Base-by-base conservation (phyloP, 2,113 vertebrate species). In the Clinocottus analis region DNA sequence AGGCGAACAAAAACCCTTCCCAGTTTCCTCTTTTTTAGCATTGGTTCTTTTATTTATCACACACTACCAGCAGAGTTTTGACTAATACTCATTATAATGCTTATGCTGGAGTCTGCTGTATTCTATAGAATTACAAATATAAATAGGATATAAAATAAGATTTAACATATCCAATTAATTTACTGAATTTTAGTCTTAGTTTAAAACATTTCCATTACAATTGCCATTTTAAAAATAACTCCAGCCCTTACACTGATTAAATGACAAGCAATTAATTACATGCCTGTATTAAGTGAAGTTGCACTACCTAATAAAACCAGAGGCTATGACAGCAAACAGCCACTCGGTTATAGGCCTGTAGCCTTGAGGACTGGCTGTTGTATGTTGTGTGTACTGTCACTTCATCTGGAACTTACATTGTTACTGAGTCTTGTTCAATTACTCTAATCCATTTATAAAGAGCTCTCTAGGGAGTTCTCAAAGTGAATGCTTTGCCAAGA, bases 381-480 rank as follows among this genome's bases (percentile, higher is more conserved):
- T 85, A 87, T 85, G n/a, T 51, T 63, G 58, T 61, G 79, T 67
- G 53, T 68, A 39, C 72, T 80, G 74, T 81, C 73, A 74, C 29
- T 82, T n/a, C 9, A 73, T 77, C 62, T 84, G 68, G 87, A 75
- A 83, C 85, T 87, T 62, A 81, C 39, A 87, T 56, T 65, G 81
- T 80, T 67, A 70, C 77, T 73, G 75, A 85, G 60, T 68, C 77
- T 67, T 75, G 73, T 80, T 89, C 78, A 77, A 70, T 83, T 68
- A 76, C 70, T 85, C 59, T 53, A 41, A 79, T 82, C 77, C 75
- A 79, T 75, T 76, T 82, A 82, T 75, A 90, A 84, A 86, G 74
- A 75, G 33, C 74, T 72, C 79, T 89, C n/a, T 12, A 13, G 56
- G 45, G 80, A 87, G 31, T 37, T 79, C 37, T 85, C 31, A 64